These are phyloP conservation scores for Telmatherina bonti DNA, from an alignment of 2,797 vertebrate genomes.

Conservation along the genomic window DNA sequence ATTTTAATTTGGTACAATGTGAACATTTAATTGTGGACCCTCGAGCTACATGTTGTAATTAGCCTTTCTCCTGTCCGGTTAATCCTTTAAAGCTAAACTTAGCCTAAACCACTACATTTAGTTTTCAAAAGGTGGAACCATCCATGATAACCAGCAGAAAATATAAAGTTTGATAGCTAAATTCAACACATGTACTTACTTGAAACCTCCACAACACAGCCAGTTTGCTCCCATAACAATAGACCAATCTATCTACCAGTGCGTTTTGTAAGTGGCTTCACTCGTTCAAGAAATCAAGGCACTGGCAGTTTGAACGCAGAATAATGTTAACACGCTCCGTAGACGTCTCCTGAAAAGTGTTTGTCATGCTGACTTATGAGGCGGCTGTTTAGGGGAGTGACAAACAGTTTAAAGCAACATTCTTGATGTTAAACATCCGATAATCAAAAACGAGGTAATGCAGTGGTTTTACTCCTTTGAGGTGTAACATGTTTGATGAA, in stretches of 20 bases:
- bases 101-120: background rate
- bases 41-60: background rate
- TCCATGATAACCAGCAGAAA: background rate
- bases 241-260: slow-evolving; percentile 13
- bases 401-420: slow-evolving; percentile 8
- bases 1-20: background rate
- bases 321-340: slow-evolving; percentile 21
- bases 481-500: slow-evolving; percentile 38
- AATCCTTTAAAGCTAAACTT: background rate
- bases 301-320: slow-evolving; percentile 63
- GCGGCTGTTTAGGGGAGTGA: slow-evolving; percentile 24
- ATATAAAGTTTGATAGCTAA: background rate
- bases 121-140: slow-evolving; percentile 10
- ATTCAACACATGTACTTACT: slow-evolving; percentile 53
- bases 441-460: slow-evolving; percentile 52
- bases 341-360: slow-evolving; percentile 40
- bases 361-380: slow-evolving; percentile 59
- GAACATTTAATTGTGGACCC: background rate
- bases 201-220: slow-evolving; percentile 53
- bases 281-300: slow-evolving; percentile 62
- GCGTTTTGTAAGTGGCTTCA: slow-evolving; percentile 42
- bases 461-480: slow-evolving; percentile 44
- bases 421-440: slow-evolving; percentile 17
- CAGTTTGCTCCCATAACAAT: slow-evolving; percentile 50
- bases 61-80: background rate